Percentiles rank a stretch among this genome's conserved stretches.
Evolutionary conservation across 2,113 vertebrate genomes (phyloP).

Genomic region (Engystomops pustulosus): DNA sequence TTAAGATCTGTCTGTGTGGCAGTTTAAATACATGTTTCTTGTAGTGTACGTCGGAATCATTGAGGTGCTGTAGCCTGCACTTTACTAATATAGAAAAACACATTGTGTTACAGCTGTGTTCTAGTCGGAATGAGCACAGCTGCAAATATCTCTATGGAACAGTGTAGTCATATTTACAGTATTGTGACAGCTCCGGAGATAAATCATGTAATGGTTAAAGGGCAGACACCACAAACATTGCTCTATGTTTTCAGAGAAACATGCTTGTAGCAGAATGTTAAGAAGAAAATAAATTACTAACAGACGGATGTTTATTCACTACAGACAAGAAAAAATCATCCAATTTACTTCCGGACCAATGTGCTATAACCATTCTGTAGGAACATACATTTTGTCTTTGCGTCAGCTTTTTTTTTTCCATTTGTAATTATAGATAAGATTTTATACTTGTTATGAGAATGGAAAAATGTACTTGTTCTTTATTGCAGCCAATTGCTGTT

Average conservation of each 20-base stretch:
- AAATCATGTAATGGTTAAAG: slow-evolving; percentile 48
- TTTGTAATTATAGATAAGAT: background rate
- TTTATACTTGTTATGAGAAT: background rate
- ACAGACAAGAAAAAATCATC: slow-evolving; percentile 13
- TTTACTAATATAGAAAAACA: slow-evolving; percentile 21
- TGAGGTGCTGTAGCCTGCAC: background rate
- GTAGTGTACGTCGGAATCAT: background rate
- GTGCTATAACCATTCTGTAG: background rate
- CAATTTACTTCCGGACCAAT: background rate
- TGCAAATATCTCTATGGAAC: slow-evolving; percentile 25
- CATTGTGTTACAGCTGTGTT: slow-evolving; percentile 23
- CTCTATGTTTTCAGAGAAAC: slow-evolving; percentile 43
- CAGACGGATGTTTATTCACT: slow-evolving; percentile 30
- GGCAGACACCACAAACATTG: slow-evolving; percentile 13
- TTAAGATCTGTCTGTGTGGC: background rate
- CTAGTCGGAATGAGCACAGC: slow-evolving; percentile 2
- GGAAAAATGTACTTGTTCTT: too few species aligned
- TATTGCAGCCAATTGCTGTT: too few species aligned
- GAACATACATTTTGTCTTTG: background rate
- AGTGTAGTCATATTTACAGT: slow-evolving; percentile 31
- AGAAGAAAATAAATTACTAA: slow-evolving; percentile 32
- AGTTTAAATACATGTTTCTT: background rate
- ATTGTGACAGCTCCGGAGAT: slow-evolving; percentile 25
- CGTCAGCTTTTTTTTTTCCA: background rate
- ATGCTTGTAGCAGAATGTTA: slow-evolving; percentile 38